Percentiles rank a stretch among this genome's conserved stretches.
phyloP scores from a whole-genome alignment of 2,888 invertebrate genomes.

The Nemoura dubitans region DNA sequence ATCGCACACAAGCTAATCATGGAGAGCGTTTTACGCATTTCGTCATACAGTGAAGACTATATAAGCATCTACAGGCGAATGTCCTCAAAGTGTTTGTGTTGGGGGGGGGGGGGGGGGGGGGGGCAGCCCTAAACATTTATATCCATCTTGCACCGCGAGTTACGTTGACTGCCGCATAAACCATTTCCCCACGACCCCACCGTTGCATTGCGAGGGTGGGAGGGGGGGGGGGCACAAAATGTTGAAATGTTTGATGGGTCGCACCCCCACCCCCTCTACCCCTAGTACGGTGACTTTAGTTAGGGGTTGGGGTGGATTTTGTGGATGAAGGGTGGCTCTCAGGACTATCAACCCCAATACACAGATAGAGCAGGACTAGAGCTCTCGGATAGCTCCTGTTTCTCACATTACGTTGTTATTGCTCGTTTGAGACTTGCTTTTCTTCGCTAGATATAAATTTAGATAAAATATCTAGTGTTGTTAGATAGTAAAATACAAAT shows the following conservation, averaged over 20 bases:
- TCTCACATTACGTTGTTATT: conserved; percentile 33
- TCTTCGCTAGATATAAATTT: not conserved
- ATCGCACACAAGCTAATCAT: not conserved
- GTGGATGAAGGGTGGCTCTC: conserved; percentile 30
- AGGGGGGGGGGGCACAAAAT: no score
- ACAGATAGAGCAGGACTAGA: not conserved
- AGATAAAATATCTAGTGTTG: not conserved
- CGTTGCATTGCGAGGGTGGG: not conserved
- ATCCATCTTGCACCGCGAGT: not conserved
- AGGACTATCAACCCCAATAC: conserved; percentile 8
- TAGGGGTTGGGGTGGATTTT: conserved; percentile 30
- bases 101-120: no score
- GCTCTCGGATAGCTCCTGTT: conserved; percentile 2
- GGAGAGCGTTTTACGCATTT: not conserved
- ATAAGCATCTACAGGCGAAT: not conserved
- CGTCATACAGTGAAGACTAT: not conserved
- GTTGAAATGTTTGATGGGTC: not conserved
- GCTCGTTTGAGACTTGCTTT: conserved; percentile 5
- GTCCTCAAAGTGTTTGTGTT: not conserved
- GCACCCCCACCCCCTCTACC: not conserved
- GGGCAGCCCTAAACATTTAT: not conserved
- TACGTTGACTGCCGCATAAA: not conserved
- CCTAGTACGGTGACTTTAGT: conserved; percentile 32
- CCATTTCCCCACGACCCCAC: not conserved
- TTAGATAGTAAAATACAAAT: not conserved